These are phyloP conservation scores for Netelia inedita DNA, from an alignment of 2,888 invertebrate genomes.

Conservation along the genomic window DNA sequence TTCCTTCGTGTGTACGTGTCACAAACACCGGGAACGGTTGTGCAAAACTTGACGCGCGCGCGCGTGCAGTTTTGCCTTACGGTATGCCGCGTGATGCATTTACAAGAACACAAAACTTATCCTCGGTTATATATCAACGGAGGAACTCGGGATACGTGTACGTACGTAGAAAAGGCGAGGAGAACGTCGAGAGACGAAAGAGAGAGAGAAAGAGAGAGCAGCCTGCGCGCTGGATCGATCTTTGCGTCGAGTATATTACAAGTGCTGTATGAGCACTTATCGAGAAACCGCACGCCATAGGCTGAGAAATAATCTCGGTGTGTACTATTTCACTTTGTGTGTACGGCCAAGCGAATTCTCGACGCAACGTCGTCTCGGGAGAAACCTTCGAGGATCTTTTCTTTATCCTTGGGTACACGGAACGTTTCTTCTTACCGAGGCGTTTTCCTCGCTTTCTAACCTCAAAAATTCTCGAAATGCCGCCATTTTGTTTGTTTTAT, in stretches of 20 bases:
- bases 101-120: slow-evolving; percentile 31
- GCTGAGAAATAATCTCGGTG: slow-evolving; percentile 30
- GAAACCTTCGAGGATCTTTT: neutral
- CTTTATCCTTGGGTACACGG: neutral
- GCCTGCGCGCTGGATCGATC: slow-evolving; percentile 31
- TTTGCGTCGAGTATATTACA: slow-evolving; percentile 20
- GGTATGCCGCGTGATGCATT: slow-evolving; percentile 23
- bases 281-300: slow-evolving; percentile 28
- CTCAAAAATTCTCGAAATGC: too few species aligned
- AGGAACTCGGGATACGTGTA: slow-evolving; percentile 34
- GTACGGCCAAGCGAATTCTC: slow-evolving; percentile 2
- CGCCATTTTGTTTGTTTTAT: too few species aligned
- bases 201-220: slow-evolving; percentile 18
- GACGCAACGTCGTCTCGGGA: neutral
- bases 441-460: neutral
- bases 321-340: neutral
- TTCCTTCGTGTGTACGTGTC: slow-evolving; percentile 27
- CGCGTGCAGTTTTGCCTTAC: slow-evolving; percentile 18
- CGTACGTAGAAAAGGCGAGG: neutral
- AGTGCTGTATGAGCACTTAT: slow-evolving; percentile 23
- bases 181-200: slow-evolving; percentile 29
- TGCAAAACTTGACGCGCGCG: slow-evolving; percentile 38
- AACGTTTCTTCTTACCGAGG: neutral
- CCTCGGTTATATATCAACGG: slow-evolving; percentile 1
- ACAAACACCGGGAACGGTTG: slow-evolving; percentile 38